These are phyloP conservation scores for Anorthoa munda DNA, from an alignment of 2,888 invertebrate genomes.

Conservation along the genomic window DNA sequence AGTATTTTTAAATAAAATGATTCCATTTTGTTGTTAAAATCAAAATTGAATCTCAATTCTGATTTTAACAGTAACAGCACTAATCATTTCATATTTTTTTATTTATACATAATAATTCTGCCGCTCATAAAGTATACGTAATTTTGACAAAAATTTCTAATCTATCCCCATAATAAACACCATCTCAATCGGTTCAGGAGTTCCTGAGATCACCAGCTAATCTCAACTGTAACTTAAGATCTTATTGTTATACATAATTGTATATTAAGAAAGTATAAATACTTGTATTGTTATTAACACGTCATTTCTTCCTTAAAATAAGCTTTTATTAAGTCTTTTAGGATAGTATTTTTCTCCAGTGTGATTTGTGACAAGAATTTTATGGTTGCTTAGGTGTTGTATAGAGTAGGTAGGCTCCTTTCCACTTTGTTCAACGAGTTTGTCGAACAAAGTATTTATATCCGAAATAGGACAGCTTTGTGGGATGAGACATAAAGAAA, in stretches of 20 bases:
- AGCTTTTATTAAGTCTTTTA: constrained; percentile 6
- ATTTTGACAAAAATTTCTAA: background rate
- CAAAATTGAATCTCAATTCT: background rate
- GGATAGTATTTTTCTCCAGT: constrained; percentile 1
- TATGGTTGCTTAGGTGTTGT: background rate
- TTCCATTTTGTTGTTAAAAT: background rate
- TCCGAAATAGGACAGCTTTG: too few relatives aligned
- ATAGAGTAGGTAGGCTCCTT: background rate
- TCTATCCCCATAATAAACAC: constrained; percentile 6
- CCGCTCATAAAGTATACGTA: constrained; percentile 28
- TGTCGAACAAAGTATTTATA: too few relatives aligned
- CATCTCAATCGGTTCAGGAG: constrained; percentile 51
- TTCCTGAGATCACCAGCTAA: constrained; percentile 51
- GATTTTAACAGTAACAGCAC: too few relatives aligned
- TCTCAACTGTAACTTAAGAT: constrained; percentile 27
- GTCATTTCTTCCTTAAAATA: constrained; percentile 32
- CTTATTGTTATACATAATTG: background rate
- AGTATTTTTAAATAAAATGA: background rate
- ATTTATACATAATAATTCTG: background rate
- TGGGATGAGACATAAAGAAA: too few relatives aligned
- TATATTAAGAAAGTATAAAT: background rate
- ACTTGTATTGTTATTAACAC: constrained; percentile 21
- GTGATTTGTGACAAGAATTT: constrained; percentile 30
- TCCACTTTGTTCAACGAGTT: background rate
- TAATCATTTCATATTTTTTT: too few relatives aligned